Evolutionary conservation across 53 echinoderm and acorn worm species (phyloP).

Genomic region (Henricia sp.): DNA sequence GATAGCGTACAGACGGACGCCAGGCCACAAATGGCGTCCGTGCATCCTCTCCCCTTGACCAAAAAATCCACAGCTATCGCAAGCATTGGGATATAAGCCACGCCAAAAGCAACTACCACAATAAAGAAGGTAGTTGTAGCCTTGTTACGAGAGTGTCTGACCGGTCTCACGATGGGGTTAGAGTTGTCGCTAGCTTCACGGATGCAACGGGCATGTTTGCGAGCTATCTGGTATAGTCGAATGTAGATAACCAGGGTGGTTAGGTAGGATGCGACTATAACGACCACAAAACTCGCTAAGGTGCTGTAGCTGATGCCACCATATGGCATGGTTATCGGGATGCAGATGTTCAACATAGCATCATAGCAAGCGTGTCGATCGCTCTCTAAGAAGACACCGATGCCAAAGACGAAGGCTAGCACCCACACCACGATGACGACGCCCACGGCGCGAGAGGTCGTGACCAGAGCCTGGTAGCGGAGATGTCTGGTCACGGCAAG

Average conservation of each 20-base stretch:
- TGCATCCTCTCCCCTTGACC: background rate
- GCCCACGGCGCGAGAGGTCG: background rate
- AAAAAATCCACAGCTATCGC: background rate
- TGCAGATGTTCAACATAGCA: slow-evolving; percentile 15
- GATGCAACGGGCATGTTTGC: background rate
- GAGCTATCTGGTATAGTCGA: background rate
- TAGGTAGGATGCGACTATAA: background rate
- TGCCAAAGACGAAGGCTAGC: background rate
- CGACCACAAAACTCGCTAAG: background rate
- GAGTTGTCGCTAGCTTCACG: background rate
- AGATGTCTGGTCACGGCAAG: slow-evolving; percentile 4
- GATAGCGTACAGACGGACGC: background rate
- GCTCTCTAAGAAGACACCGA: background rate
- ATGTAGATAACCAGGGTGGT: background rate
- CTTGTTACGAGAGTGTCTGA: background rate
- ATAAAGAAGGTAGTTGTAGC: slow-evolving; percentile 1
- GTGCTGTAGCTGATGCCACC: background rate
- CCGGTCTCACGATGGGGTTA: background rate
- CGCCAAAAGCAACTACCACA: slow-evolving; percentile 4
- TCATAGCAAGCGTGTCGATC: slow-evolving; percentile 18
- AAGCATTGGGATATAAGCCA: slow-evolving; percentile 15
- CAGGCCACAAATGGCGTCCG: background rate
- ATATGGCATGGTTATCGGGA: background rate
- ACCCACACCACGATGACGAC: background rate
- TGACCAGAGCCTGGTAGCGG: background rate